Percentiles rank a stretch among this genome's conserved stretches.
Evolutionary conservation across 2,797 vertebrate species (phyloP).

Genomic region (Distichodus sexfasciatus): DNA sequence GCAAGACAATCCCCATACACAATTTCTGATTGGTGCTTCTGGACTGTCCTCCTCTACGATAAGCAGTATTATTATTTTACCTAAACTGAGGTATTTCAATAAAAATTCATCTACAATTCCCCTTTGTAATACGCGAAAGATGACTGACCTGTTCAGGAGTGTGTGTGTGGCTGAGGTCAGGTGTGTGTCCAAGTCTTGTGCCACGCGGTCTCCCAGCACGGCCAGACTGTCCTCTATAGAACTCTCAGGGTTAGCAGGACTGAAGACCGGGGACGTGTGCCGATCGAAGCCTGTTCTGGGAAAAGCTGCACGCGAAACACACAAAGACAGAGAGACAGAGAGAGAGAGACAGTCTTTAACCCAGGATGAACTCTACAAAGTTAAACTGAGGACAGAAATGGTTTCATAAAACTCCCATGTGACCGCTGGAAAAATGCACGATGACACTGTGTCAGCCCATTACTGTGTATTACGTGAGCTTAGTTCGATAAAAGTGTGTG

Average conservation of each 20-base stretch:
- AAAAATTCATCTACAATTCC: neutral
- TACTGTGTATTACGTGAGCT: no score
- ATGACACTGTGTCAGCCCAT: no score
- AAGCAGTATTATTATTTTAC: neutral
- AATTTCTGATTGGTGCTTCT: no score
- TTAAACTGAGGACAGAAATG: no score
- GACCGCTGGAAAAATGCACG: no score
- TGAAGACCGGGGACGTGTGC: constrained; percentile 87
- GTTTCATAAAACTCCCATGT: no score
- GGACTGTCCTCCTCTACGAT: no score
- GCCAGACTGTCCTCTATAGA: constrained; percentile 88
- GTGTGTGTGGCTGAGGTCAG: constrained; percentile 74
- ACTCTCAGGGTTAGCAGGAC: constrained; percentile 83
- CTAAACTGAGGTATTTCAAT: neutral
- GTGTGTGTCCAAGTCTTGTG: constrained; percentile 73
- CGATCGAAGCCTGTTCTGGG: constrained; percentile 83
- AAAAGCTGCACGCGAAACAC: constrained; percentile 69
- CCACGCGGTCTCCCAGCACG: constrained; percentile 78
- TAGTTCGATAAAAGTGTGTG: no score
- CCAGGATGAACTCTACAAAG: neutral
- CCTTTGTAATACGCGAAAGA: neutral
- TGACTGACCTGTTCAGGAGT: constrained; percentile 86
- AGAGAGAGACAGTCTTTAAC: no score
- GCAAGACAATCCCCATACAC: no score
- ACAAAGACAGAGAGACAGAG: neutral